Conservation (phyloP, 2,113 vertebrate genomes). For the Pelecanoides urinatrix region DNA sequence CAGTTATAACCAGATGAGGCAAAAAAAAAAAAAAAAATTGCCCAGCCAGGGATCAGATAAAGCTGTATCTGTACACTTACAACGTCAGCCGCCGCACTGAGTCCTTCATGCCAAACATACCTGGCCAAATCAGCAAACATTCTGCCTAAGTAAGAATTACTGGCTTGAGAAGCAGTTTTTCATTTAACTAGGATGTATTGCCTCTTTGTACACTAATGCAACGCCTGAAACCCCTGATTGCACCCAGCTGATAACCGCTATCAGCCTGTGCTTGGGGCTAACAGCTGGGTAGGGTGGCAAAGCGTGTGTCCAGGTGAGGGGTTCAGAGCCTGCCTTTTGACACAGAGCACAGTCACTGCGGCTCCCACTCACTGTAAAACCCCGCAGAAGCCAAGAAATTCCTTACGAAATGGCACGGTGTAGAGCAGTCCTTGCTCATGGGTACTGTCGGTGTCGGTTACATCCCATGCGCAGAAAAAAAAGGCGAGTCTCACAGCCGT, state of each 20-base stretch:
- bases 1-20: not conserved
- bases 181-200: not conserved
- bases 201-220: not conserved
- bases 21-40: not conserved
- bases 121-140: not conserved
- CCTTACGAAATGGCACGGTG: not conserved
- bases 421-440: not conserved
- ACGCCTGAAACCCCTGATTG: not conserved
- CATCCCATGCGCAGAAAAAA: not conserved
- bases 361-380: not conserved
- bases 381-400: not conserved
- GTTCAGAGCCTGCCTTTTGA: not conserved
- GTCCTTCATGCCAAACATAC: not conserved
- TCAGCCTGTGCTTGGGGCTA: not conserved
- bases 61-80: not conserved
- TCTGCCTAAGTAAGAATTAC: not conserved
- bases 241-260: not conserved
- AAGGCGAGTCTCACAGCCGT: not conserved
- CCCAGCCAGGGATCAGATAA: not conserved
- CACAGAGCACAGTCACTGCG: too few relatives aligned
- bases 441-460: not conserved
- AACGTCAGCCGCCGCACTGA: rapidly evolving
- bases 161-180: not conserved
- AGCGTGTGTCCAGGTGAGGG: rapidly evolving
- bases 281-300: not conserved